Percentiles rank a stretch among this genome's conserved stretches.
Evolutionary conservation across 2,888 invertebrate genomes (phyloP).

Genomic region (Priocnemis perturbator): DNA sequence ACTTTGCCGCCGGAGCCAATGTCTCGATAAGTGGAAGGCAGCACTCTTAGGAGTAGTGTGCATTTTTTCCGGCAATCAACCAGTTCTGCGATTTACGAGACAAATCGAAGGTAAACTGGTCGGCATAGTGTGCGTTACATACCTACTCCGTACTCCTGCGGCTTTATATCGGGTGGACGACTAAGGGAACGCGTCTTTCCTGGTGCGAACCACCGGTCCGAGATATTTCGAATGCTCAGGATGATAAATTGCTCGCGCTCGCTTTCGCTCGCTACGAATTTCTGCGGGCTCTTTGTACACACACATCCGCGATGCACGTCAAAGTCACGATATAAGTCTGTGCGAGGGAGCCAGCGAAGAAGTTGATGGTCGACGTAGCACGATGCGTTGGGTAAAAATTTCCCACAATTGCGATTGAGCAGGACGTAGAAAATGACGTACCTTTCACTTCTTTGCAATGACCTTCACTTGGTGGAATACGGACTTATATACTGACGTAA

Average conservation of each 20-base stretch:
- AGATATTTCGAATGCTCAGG: no score
- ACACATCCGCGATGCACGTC: no score
- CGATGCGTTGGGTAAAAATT: not conserved
- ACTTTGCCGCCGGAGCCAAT: no score
- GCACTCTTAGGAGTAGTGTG: not conserved
- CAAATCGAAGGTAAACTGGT: conserved; percentile 32
- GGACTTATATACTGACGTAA: conserved; percentile 12
- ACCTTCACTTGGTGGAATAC: conserved; percentile 5
- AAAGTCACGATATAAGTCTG: no score
- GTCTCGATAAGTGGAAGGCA: no score
- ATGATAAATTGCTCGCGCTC: no score
- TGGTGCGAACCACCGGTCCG: no score
- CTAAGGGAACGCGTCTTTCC: no score
- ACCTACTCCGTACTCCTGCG: conserved; percentile 6
- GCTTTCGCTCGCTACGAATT: no score
- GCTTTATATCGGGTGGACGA: not conserved
- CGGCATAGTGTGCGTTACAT: not conserved
- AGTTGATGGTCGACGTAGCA: not conserved
- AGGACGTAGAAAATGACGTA: conserved; percentile 2
- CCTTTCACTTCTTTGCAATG: conserved; percentile 25
- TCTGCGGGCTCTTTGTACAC: no score
- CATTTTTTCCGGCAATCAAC: not conserved
- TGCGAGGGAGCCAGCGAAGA: conserved; percentile 25
- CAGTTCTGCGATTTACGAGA: conserved; percentile 10
- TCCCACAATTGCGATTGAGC: conserved; percentile 6